A percentile compares a stretch with the other conserved stretches of the same genome.
Conservation (phyloP, 1,140 invertebrate genomes). For the Cotesia vestalis region DNA sequence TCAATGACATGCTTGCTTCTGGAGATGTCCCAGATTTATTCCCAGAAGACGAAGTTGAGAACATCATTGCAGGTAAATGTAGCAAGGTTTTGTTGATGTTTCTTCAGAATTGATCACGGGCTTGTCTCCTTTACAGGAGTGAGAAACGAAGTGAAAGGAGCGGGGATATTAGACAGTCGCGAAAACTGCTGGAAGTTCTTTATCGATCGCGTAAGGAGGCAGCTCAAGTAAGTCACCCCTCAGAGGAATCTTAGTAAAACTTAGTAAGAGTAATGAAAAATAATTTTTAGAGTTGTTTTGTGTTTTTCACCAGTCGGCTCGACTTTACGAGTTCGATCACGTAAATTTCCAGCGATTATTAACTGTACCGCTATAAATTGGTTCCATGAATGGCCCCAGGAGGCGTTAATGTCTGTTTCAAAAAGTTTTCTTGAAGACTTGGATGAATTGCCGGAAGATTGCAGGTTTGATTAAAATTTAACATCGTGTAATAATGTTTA, state of each 20-base stretch:
- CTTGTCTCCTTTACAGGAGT: slow-evolving; percentile 51
- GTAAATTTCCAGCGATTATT: slow-evolving; percentile 95
- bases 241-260: neutral
- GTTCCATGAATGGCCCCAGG: slow-evolving; percentile 98
- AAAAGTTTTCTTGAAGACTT: slow-evolving; percentile 87
- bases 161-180: slow-evolving; percentile 85
- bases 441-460: slow-evolving; percentile 77
- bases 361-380: slow-evolving; percentile 96
- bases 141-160: slow-evolving; percentile 76
- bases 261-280: slow-evolving; percentile 3
- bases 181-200: slow-evolving; percentile 99
- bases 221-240: slow-evolving; percentile 69
- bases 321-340: slow-evolving; percentile 86
- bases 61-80: slow-evolving; percentile 86
- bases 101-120: neutral
- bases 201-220: slow-evolving; percentile 90
- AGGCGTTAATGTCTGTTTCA: slow-evolving; percentile 92
- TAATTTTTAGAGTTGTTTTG: slow-evolving; percentile 76
- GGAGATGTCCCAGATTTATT: slow-evolving; percentile 96
- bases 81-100: neutral
- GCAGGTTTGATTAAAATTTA: slow-evolving; percentile 48
- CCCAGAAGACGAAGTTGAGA: slow-evolving; percentile 95
- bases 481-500: neutral
- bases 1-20: slow-evolving; percentile 94
- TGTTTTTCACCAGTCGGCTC: slow-evolving; percentile 95